Evolutionary conservation across 2,888 invertebrate species (phyloP), one percentile per base, ranked within the genome.

Genomic region (Julus scanicus): DNA sequence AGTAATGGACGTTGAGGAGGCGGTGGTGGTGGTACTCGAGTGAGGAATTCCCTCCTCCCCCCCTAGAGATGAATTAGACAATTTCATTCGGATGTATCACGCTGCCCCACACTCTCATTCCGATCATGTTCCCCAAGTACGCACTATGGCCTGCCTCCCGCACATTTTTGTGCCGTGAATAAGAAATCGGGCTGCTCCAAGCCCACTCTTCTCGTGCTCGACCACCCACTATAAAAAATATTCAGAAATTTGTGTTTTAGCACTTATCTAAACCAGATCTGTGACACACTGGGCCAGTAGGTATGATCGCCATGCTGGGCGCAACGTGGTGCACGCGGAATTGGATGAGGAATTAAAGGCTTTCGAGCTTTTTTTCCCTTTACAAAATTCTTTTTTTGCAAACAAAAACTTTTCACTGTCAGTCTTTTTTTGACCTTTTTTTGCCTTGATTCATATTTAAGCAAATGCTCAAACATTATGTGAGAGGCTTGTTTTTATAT

Each of bases 261-360:
- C 80, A 37, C 80, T 37, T 80, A 80, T 80, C 80, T 37, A 39
- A 80, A 80, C 37, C 37, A 80, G 80, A 80, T 80, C 80, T 39
- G 37, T 37, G 80, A 80, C 80, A 37, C 80, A 80, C 80, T 80
- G 80, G 80, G 80, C 80, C 80, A 80, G 80, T 80, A 80, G 80
- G 80, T 71, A 71, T 29, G 11, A 71, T 71, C 71, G 71, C 71
- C 71, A 29, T 29, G 53, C 53, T 53, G 53, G 17, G 53, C 53
- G 13, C 53, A 15, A 71, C 71, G 71, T 29, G 71, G 11, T 53
- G 17, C 63, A 63, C n/a, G 4, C 53, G 53, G 15, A 53, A 53
- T 63, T 20, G 20, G 11, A 8, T 29, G 71, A 29, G 29, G 9
- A 80, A 80, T 80, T 37, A 80, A 80, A 80, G 80, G 80, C 80